phyloP scores from a whole-genome alignment of 35 echinoderm and acorn worm genomes.

The Ptychodera flava region DNA sequence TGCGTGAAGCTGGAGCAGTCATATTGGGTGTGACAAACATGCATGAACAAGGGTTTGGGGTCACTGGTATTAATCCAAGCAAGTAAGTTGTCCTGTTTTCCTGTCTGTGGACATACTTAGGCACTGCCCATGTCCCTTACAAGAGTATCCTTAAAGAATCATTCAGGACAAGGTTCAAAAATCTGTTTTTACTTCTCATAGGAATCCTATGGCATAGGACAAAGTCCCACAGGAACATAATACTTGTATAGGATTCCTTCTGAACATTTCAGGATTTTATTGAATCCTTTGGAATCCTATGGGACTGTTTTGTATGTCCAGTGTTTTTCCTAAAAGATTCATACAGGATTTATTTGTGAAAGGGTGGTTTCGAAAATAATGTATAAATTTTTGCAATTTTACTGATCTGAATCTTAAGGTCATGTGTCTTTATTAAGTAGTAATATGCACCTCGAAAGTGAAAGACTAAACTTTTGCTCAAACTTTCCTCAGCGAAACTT shows the following conservation, averaged over 20 bases:
- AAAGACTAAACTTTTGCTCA: too few relatives aligned
- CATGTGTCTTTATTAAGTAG: too few relatives aligned
- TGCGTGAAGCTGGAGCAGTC: conserved; percentile 66
- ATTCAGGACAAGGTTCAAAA: not conserved
- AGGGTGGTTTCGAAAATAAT: too few relatives aligned
- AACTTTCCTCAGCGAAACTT: too few relatives aligned
- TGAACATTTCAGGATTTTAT: too few relatives aligned
- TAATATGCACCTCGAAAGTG: too few relatives aligned
- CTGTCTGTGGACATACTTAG: not conserved
- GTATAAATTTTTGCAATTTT: too few relatives aligned
- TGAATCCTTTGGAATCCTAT: too few relatives aligned
- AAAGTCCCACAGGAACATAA: not conserved
- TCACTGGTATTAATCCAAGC: conserved; percentile 63
- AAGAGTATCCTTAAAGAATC: not conserved
- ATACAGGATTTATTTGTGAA: too few relatives aligned
- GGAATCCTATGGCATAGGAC: not conserved
- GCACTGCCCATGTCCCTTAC: not conserved
- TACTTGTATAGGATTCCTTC: not conserved
- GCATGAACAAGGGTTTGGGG: conserved; percentile 85
- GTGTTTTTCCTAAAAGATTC: too few relatives aligned
- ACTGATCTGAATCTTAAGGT: too few relatives aligned
- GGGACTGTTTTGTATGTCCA: too few relatives aligned
- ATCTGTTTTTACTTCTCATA: not conserved
- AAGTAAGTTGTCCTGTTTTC: conserved; percentile 36
- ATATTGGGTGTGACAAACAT: conserved; percentile 80